Conservation (phyloP, 2,113 vertebrate species). For the Rhabdomys dilectus region DNA sequence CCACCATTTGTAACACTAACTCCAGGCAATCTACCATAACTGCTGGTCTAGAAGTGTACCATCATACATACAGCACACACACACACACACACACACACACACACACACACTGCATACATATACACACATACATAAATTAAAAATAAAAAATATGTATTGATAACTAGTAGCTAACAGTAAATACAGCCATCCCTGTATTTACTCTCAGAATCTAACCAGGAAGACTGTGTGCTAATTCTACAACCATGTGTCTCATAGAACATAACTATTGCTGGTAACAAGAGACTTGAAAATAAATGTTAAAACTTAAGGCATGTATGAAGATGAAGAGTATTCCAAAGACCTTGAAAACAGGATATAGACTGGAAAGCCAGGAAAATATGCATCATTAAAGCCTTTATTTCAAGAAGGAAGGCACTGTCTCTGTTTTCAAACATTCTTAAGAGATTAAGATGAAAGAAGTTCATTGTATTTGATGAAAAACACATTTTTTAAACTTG, state of each 20-base stretch:
- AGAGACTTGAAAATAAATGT: background rate
- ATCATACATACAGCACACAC: background rate
- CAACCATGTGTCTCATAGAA: background rate
- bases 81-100: background rate
- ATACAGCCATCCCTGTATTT: background rate
- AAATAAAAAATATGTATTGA: background rate
- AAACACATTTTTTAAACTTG: background rate
- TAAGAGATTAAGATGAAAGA: background rate
- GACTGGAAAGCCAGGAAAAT: background rate
- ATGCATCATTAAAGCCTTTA: background rate
- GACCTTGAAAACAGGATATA: background rate
- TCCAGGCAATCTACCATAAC: background rate
- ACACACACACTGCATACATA: background rate
- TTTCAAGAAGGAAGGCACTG: background rate
- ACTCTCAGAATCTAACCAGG: background rate
- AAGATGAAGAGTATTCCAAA: background rate
- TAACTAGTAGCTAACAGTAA: background rate
- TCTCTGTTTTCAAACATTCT: conserved; percentile 10
- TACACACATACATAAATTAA: background rate
- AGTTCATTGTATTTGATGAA: background rate
- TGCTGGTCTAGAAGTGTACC: background rate
- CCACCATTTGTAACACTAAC: background rate
- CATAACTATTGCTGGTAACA: background rate
- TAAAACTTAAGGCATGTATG: background rate
- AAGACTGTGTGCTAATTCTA: background rate